Evolutionary conservation across 92 coral and sea anemone genomes (phyloP).

Genomic region (Porites lobata): DNA sequence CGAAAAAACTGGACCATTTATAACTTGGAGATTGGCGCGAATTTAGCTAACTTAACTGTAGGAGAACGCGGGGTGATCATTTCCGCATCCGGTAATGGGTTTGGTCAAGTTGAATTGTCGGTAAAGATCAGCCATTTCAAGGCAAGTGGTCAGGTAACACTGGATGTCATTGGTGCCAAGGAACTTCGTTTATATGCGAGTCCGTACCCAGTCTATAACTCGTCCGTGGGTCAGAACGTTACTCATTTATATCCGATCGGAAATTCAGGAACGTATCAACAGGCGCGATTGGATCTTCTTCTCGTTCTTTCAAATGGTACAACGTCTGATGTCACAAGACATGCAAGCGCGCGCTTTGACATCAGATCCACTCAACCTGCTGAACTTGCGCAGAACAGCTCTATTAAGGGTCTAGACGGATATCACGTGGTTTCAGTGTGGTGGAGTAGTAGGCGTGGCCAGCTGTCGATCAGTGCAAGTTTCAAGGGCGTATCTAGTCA

Average conservation of each 20-base stretch:
- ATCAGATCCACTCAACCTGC: constrained; percentile 45
- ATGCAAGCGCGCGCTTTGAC: constrained; percentile 1
- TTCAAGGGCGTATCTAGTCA: constrained; percentile 31
- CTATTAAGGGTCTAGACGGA: constrained; percentile 1
- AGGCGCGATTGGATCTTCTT: constrained; percentile 20
- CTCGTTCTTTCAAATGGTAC: constrained; percentile 57
- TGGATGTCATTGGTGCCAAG: constrained; percentile 37
- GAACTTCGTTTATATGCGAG: constrained; percentile 30
- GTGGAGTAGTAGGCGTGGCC: constrained; percentile 21
- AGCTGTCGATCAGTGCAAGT: constrained; percentile 26
- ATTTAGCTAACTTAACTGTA: background rate
- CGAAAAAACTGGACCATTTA: constrained; percentile 41
- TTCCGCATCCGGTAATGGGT: constrained; percentile 40
- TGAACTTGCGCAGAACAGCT: constrained; percentile 39
- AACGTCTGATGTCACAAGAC: constrained; percentile 33
- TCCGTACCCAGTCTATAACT: constrained; percentile 48
- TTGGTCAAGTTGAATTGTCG: constrained; percentile 32
- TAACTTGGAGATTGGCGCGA: constrained; percentile 6
- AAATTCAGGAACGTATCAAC: constrained; percentile 37
- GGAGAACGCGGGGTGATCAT: constrained; percentile 19
- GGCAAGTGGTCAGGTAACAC: constrained; percentile 3
- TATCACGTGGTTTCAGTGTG: constrained; percentile 29
- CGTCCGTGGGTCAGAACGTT: constrained; percentile 15
- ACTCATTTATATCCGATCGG: constrained; percentile 58
- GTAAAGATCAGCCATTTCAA: constrained; percentile 47